Evolutionary conservation across 1,140 invertebrate genomes (phyloP).

Genomic region (Ceratosolen fusciceps): DNA sequence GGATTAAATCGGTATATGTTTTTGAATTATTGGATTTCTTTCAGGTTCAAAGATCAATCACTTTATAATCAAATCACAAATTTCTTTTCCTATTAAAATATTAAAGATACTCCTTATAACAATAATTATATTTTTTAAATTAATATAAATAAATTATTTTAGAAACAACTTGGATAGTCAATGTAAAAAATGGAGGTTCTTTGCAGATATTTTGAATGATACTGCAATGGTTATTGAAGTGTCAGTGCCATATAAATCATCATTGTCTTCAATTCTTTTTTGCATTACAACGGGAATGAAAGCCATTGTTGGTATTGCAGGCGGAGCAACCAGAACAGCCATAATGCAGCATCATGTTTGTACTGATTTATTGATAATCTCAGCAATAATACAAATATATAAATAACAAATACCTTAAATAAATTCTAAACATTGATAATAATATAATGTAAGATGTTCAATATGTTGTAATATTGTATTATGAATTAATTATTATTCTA

Average conservation of each 20-base stretch:
- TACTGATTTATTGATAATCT: conserved; percentile 31
- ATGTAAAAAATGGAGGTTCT: conserved; percentile 94
- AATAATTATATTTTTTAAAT: background rate
- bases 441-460: too few relatives aligned
- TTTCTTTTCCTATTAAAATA: background rate
- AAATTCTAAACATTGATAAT: background rate
- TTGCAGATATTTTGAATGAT: conserved; percentile 96
- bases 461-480: too few relatives aligned
- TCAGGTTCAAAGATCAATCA: too few relatives aligned
- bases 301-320: conserved; percentile 89
- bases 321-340: conserved; percentile 90
- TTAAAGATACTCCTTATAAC: background rate
- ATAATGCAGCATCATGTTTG: conserved; percentile 89
- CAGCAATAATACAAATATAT: background rate
- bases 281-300: conserved; percentile 81
- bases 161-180: conserved; percentile 85
- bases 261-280: conserved; percentile 75
- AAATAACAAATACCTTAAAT: background rate
- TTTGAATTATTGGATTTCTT: background rate
- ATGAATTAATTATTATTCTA: too few relatives aligned
- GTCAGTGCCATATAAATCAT: conserved; percentile 76
- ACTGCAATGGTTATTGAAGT: conserved; percentile 87
- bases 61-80: too few relatives aligned
- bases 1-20: background rate
- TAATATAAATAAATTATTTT: conserved; percentile 45